A percentile compares a stretch with the other conserved stretches of the same genome.
Conservation (phyloP, 2,888 invertebrate genomes). For the Pachydiplax longipennis region DNA sequence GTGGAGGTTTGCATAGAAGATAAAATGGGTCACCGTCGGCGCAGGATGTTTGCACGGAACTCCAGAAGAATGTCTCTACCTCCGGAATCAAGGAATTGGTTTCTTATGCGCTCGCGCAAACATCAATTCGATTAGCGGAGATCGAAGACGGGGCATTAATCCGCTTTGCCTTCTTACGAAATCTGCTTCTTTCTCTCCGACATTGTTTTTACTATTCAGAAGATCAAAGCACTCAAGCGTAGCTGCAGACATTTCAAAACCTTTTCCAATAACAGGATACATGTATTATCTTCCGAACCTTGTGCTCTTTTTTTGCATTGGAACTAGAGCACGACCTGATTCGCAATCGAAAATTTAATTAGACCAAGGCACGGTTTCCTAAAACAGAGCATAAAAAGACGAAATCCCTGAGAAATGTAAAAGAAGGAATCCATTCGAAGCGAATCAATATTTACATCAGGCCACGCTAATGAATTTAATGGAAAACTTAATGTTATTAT, state of each 20-base stretch:
- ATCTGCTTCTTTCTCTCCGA: background rate
- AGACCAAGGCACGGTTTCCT: too few species aligned
- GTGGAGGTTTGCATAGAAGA: background rate
- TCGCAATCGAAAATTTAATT: too few species aligned
- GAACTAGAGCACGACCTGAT: too few species aligned
- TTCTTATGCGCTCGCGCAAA: constrained; percentile 3
- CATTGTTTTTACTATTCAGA: background rate
- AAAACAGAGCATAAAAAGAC: too few species aligned
- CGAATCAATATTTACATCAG: too few species aligned
- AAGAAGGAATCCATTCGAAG: too few species aligned
- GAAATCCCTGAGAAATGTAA: too few species aligned
- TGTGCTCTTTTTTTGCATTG: too few species aligned
- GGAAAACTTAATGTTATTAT: too few species aligned
- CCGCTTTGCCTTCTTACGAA: background rate
- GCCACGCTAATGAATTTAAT: too few species aligned
- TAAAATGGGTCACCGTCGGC: background rate
- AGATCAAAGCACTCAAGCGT: background rate
- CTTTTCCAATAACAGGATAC: background rate
- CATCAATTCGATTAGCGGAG: background rate
- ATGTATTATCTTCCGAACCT: background rate
- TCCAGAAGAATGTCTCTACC: background rate
- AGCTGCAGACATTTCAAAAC: background rate
- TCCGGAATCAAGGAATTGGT: background rate
- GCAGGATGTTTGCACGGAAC: background rate
- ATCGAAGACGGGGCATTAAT: constrained; percentile 6